These are phyloP conservation scores for Lithophane leautieri DNA, from an alignment of 2,888 invertebrate species.

Conservation along the genomic window DNA sequence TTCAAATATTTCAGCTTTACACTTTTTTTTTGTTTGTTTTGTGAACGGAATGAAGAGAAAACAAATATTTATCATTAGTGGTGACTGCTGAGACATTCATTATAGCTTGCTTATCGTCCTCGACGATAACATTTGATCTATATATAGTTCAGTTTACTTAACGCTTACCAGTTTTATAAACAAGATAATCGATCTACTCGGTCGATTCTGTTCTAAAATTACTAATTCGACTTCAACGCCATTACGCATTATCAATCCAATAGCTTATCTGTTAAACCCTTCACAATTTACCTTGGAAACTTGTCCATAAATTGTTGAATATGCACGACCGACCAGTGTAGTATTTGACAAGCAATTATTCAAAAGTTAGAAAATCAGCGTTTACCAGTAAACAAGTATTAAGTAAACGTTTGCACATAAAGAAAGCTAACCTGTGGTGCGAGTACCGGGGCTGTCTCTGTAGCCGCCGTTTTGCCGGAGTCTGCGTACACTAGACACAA, in stretches of 20 bases:
- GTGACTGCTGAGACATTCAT: slow-evolving; percentile 24
- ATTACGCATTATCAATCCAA: slow-evolving; percentile 69
- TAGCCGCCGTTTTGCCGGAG: slow-evolving; percentile 87
- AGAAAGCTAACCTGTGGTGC: slow-evolving; percentile 84
- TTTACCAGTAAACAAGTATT: slow-evolving; percentile 58
- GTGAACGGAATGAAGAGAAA: slow-evolving; percentile 22
- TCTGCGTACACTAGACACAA: slow-evolving; percentile 81
- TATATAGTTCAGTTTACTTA: slow-evolving; percentile 53
- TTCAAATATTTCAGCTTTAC: slow-evolving; percentile 27
- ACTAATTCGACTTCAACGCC: slow-evolving; percentile 51
- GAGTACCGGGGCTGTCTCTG: slow-evolving; percentile 81
- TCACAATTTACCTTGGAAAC: slow-evolving; percentile 84
- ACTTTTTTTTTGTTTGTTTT: slow-evolving; percentile 16
- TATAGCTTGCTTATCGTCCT: slow-evolving; percentile 60
- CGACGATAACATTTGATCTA: slow-evolving; percentile 62
- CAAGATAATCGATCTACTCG: slow-evolving; percentile 51
- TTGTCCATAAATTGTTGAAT: slow-evolving; percentile 72
- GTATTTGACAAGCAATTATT: slow-evolving; percentile 63
- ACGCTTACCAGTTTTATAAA: slow-evolving; percentile 46
- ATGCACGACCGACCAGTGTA: slow-evolving; percentile 59
- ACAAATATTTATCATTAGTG: slow-evolving; percentile 29
- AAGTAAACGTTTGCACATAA: slow-evolving; percentile 56
- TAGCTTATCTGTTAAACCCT: slow-evolving; percentile 74
- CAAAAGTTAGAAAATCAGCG: slow-evolving; percentile 63
- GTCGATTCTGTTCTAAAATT: slow-evolving; percentile 41